Base-by-base conservation (phyloP, 2,888 invertebrate genomes). In the Sericinus montela region DNA sequence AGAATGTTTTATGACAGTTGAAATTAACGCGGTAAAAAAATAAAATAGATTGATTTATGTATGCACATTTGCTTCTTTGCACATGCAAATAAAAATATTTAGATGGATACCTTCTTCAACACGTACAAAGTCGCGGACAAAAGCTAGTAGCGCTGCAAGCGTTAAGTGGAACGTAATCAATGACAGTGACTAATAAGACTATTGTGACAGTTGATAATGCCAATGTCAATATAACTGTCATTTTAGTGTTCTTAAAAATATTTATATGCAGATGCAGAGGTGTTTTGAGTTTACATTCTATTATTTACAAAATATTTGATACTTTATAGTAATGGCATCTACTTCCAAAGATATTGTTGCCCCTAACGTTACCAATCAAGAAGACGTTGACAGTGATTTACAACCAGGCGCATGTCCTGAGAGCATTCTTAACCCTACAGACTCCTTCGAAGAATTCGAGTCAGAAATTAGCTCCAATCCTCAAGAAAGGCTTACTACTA, bases 361-460 rank as follows among this genome's bases (percentile, higher is more conserved):
- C 14, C 50, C 59, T 14, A 61, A 56, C 47, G 56, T 60, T 14
- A 64, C 40, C 30, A 53, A 52, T 9, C 60, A 67, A 11, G 74
- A 71, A 30, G 71, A 66, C 48, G 67, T 68, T 8, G 55, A 75
- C 9, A 70, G 72, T 55, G 80, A 79, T 25, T 57, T 87, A 15
- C 87, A 84, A 60, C 88, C 88, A 7, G 88, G 88, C 3, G 86
- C 86, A 25, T 88, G 87, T 56, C 66, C 71, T 3, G 94, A 94
- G 69, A 92, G 92, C 62, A 91, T 94, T 73, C 80, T 95, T 34
- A 91, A 94, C 44, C 92, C 94, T 1, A 92, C 93, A 6, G 93
- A 93, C 72, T 91, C 92, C 14, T 92, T 92, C 61, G 93, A 94
- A 58, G 93, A 94, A 60, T 92, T 93, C 61, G 92, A 92, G 36